Evolutionary conservation across 2,113 vertebrate species (phyloP).

Genomic region (Syngnathus floridae): DNA sequence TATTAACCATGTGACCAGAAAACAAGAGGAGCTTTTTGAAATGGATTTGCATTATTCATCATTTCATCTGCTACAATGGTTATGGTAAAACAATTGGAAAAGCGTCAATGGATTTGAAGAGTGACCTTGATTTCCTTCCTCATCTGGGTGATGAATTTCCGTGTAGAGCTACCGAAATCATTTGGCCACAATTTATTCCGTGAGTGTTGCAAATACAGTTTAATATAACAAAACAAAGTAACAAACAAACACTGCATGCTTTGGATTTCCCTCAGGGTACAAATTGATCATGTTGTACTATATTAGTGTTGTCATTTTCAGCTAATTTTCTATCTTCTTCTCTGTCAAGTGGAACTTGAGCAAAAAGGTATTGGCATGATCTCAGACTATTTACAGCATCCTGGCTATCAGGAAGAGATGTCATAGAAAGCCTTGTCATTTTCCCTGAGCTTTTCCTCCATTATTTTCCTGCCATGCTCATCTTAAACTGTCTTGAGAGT

Average conservation of each 20-base stretch:
- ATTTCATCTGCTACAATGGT: constrained; percentile 3
- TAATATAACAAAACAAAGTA: background rate
- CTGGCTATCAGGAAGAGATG: constrained; percentile 36
- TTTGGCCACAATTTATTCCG: constrained; percentile 24
- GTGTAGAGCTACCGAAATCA: constrained; percentile 18
- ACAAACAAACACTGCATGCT: background rate
- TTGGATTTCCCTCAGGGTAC: constrained; percentile 10
- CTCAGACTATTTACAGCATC: constrained; percentile 25
- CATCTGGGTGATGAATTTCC: constrained; percentile 21
- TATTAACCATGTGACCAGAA: constrained; percentile 12
- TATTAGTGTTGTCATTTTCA: background rate
- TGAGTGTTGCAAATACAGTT: background rate
- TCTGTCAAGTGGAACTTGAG: background rate
- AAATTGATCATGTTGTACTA: background rate
- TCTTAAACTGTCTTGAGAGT: background rate
- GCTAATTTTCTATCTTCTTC: background rate
- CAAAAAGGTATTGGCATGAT: too few species aligned
- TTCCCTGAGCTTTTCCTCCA: constrained; percentile 34
- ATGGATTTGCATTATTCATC: constrained; percentile 16
- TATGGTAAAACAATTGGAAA: constrained; percentile 18
- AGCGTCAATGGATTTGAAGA: constrained; percentile 22
- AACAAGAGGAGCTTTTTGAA: background rate
- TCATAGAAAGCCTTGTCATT: constrained; percentile 36
- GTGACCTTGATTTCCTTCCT: constrained; percentile 30
- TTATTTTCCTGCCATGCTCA: constrained; percentile 5